Percentiles rank a stretch among this genome's conserved stretches.
These are phyloP conservation scores for Patagioenas fasciata DNA, from an alignment of 2,113 vertebrate genomes.

Conservation along the genomic window DNA sequence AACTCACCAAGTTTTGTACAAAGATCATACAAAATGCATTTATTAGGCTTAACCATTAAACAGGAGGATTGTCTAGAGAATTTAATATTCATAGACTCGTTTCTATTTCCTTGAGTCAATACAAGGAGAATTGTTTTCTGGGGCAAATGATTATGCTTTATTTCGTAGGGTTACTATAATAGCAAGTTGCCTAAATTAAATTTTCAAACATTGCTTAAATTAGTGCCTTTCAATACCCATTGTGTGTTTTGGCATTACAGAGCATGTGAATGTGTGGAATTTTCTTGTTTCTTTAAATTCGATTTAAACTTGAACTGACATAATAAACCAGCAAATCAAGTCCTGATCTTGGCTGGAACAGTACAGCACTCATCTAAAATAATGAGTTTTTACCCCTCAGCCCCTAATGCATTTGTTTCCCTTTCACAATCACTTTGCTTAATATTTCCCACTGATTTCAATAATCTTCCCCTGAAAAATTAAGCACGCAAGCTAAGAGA, in stretches of 20 bases:
- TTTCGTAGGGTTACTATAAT: neutral
- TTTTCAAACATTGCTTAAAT: neutral
- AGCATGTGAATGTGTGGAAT: neutral
- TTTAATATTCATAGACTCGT: neutral
- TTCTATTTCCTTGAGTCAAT: neutral
- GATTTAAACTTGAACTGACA: neutral
- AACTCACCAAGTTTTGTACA: neutral
- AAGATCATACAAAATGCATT: neutral
- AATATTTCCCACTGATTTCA: neutral
- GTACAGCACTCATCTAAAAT: neutral
- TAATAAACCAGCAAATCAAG: neutral
- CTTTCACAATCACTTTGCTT: constrained; percentile 17
- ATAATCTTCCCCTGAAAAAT: neutral
- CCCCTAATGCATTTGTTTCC: neutral
- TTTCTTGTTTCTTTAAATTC: neutral
- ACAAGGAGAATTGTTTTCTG: neutral
- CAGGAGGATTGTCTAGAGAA: neutral
- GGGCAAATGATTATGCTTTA: neutral
- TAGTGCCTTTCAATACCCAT: neutral
- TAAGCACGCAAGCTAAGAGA: neutral
- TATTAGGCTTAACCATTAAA: neutral
- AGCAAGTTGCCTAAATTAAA: neutral
- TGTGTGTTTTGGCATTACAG: neutral
- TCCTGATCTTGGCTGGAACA: neutral
- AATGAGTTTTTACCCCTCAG: neutral